phyloP scores from a whole-genome alignment of 2,113 vertebrate genomes.

The Pipra filicauda region DNA sequence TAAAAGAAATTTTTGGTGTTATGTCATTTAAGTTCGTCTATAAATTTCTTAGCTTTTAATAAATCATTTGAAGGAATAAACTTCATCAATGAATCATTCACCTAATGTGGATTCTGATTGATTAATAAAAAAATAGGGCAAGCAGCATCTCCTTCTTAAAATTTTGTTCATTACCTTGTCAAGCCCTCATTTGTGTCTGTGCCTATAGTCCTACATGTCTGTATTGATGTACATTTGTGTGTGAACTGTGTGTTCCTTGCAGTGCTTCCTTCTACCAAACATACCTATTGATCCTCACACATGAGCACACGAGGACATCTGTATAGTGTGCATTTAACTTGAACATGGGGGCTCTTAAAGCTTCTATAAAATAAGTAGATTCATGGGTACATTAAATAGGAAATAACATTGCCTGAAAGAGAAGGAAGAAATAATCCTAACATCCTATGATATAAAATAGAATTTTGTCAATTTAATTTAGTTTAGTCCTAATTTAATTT shows the following conservation, averaged over 20 bases:
- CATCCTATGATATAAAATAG: slow-evolving; percentile 41
- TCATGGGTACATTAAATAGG: slow-evolving; percentile 19
- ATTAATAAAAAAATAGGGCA: neutral
- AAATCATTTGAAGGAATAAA: neutral
- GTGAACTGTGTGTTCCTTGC: neutral
- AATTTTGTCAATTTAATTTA: slow-evolving; percentile 51
- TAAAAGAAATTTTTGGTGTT: neutral
- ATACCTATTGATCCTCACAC: neutral
- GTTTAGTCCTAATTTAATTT: slow-evolving; percentile 46
- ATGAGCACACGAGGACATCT: rapidly evolving
- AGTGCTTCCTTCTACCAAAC: neutral
- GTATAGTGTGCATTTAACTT: neutral
- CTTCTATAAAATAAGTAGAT: slow-evolving; percentile 5
- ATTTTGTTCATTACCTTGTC: neutral
- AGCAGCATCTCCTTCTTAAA: neutral
- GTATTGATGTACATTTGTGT: neutral
- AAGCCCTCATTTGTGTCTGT: neutral
- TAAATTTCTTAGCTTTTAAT: neutral
- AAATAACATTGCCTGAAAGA: slow-evolving; percentile 35
- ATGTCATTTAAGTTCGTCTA: neutral
- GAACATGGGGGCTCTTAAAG: neutral
- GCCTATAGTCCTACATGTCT: rapidly evolving
- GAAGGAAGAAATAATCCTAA: slow-evolving; percentile 40
- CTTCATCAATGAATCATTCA: neutral
- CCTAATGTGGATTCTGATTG: neutral